Percentiles rank a stretch among this genome's conserved stretches.
These are phyloP conservation scores for Urocynchramus pylzowi DNA, from an alignment of 2,113 vertebrate genomes.

Conservation along the genomic window DNA sequence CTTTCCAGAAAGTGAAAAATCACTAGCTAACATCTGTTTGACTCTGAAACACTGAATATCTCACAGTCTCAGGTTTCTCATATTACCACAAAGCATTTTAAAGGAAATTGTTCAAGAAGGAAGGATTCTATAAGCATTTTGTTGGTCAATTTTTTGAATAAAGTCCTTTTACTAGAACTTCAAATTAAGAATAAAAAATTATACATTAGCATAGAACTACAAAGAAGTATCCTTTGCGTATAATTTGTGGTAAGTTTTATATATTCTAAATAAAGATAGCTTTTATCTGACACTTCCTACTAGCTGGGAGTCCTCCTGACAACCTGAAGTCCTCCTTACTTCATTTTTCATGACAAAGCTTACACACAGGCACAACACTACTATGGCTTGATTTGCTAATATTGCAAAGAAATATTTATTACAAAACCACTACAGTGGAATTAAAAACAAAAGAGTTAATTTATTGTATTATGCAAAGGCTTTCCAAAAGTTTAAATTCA, in stretches of 20 bases:
- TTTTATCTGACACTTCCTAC: background rate
- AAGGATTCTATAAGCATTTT: background rate
- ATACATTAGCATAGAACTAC: background rate
- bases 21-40: background rate
- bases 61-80: background rate
- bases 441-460: background rate
- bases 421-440: background rate
- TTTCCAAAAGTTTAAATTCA: background rate
- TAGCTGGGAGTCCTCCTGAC: background rate
- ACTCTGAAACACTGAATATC: background rate
- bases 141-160: background rate
- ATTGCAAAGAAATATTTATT: background rate
- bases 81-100: background rate
- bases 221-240: background rate
- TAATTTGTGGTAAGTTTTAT: background rate
- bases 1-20: background rate
- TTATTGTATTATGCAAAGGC: background rate
- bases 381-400: background rate
- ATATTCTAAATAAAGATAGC: background rate
- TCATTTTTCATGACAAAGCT: background rate
- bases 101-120: background rate
- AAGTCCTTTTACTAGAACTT: background rate
- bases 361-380: fast-evolving
- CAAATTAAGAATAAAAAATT: background rate
- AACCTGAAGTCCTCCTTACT: background rate